A percentile compares a stretch with the other conserved stretches of the same genome.
Evolutionary conservation across 2,888 invertebrate species (phyloP).

Genomic region (Linyphia triangularis): DNA sequence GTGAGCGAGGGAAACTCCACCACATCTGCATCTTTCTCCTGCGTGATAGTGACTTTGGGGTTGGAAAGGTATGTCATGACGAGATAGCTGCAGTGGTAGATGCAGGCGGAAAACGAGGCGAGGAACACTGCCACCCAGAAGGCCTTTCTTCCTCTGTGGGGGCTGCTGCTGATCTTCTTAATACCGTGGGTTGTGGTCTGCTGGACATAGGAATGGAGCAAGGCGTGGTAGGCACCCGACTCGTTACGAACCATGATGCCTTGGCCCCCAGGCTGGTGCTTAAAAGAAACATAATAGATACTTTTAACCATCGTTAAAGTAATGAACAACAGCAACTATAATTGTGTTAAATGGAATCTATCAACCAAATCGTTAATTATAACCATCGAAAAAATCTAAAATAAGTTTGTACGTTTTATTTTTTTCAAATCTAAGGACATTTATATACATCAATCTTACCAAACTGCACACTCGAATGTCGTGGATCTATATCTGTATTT

Average conservation of each 20-base stretch:
- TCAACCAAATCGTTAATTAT: too few relatives aligned
- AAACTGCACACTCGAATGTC: too few relatives aligned
- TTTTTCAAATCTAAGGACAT: too few relatives aligned
- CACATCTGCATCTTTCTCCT: conserved; percentile 53
- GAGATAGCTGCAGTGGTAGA: conserved; percentile 69
- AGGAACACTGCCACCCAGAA: conserved; percentile 67
- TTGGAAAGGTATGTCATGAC: conserved; percentile 6
- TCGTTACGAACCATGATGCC: conserved; percentile 6
- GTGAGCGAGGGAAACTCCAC: conserved; percentile 67
- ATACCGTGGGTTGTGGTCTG: conserved; percentile 68
- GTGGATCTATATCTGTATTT: too few relatives aligned
- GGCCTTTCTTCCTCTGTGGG: neutral
- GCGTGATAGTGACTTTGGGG: conserved; percentile 71
- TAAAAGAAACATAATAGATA: neutral
- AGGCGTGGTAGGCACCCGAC: conserved; percentile 30
- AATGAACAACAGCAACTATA: too few relatives aligned
- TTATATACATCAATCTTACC: too few relatives aligned
- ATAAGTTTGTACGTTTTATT: too few relatives aligned
- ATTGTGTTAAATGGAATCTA: too few relatives aligned
- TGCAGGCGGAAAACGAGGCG: conserved; percentile 33
- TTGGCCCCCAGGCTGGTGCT: neutral
- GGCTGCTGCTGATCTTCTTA: conserved; percentile 40
- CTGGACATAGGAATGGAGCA: conserved; percentile 33
- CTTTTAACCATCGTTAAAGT: too few relatives aligned
- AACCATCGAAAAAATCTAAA: too few relatives aligned